Evolutionary conservation across 2,113 vertebrate genomes (phyloP), one percentile per base, ranked within the genome.

Genomic region (Solenodon paradoxus): DNA sequence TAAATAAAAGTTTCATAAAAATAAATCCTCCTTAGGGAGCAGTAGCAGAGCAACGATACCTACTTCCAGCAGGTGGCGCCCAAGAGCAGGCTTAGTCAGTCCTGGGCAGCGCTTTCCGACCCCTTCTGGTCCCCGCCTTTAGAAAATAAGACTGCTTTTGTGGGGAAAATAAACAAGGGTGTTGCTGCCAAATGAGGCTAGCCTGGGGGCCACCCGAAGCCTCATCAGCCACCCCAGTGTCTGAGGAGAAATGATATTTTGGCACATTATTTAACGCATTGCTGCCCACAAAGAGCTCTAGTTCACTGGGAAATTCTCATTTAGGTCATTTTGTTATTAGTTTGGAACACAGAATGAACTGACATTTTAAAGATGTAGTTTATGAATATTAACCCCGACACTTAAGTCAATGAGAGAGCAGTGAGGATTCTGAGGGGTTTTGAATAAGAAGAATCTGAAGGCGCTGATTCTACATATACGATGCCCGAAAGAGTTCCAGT

Each of bases 21-120:
- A 35, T 86, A 72, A 80, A 89, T 61, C 7, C 20, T 7, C 45
- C 40, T 22, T n/a, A 15, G 55, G 38, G 16, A 47, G 19, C 20
- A 68, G 42, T 12, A 26, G 6, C 63, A 0, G 35, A 35, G n/a
- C 53, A 66, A 64, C 30, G 64, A 38, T 15, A 0, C 15, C 32
- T 68, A 5, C 11, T 35, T 40, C 86, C 93, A 86, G 88, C 47
- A 95, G 83, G 35, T 66, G 90, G 68, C 83, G 59, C 47, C 28
- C 4, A 40, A 89, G 72, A 88, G 28, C 20, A 13, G 8, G 10
- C 28, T 20, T 20, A 59, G 32, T 16, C 28, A 15, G 17, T 3
- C 9, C 30, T 0, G 1, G 30, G 28, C 2, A 1, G 35, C 9
- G 59, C 16, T 47, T n/a, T 30, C 32, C 15, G 55, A 6, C 15